Conservation (phyloP, 2,797 vertebrate species). For the Pantherophis alleghaniensis region DNA sequence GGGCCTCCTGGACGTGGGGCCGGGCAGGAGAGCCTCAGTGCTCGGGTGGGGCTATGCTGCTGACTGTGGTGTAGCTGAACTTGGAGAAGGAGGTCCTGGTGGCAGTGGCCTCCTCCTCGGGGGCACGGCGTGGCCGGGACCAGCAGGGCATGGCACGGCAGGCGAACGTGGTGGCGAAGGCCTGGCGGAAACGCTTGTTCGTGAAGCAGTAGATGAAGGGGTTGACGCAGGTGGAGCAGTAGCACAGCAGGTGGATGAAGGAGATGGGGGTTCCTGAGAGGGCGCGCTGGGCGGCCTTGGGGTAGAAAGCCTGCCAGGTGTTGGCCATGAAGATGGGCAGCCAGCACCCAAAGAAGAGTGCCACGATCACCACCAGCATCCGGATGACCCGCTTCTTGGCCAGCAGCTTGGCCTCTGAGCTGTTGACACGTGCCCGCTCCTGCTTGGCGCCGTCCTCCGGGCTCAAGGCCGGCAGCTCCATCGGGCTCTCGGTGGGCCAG, state of each 20-base stretch:
- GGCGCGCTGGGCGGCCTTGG: slow-evolving; percentile 71
- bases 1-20: neutral
- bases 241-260: slow-evolving; percentile 91
- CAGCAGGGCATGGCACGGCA: slow-evolving; percentile 73
- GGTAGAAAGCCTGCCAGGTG: slow-evolving; percentile 90
- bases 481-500: slow-evolving; percentile 63
- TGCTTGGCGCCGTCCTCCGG: slow-evolving; percentile 55
- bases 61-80: slow-evolving; percentile 94
- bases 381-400: slow-evolving; percentile 94
- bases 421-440: slow-evolving; percentile 77
- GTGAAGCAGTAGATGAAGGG: slow-evolving; percentile 98
- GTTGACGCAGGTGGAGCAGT: slow-evolving; percentile 89
- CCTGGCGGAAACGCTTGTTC: slow-evolving; percentile 94
- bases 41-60: slow-evolving; percentile 77
- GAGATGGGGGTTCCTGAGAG: slow-evolving; percentile 91
- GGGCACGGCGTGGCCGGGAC: slow-evolving; percentile 23
- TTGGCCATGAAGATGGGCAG: slow-evolving; percentile 91
- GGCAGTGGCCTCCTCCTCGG: slow-evolving; percentile 77
- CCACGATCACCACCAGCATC: slow-evolving; percentile 93
- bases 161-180: slow-evolving; percentile 81
- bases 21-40: neutral
- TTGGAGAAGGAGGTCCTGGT: slow-evolving; percentile 86
- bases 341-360: slow-evolving; percentile 94
- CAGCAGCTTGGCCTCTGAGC: slow-evolving; percentile 84
- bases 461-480: slow-evolving; percentile 85